These are phyloP conservation scores for Gymnorhina tibicen DNA, from an alignment of 2,113 vertebrate species.

Conservation along the genomic window DNA sequence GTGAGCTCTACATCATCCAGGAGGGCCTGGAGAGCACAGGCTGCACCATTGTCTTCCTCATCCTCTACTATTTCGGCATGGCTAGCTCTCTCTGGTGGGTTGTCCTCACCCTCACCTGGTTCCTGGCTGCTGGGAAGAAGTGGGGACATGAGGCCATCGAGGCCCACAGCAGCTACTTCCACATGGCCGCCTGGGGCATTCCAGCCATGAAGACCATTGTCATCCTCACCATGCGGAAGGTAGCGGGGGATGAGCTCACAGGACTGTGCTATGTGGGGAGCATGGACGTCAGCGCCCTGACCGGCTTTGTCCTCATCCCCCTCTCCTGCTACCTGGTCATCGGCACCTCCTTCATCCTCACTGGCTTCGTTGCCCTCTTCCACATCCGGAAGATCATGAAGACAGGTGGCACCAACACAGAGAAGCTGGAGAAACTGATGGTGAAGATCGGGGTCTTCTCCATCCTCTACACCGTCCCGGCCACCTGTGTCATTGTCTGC, in stretches of 20 bases:
- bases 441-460: constrained; percentile 97
- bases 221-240: constrained; percentile 95
- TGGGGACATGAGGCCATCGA: constrained; percentile 98
- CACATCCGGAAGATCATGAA: constrained; percentile 98
- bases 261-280: constrained; percentile 95
- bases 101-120: constrained; percentile 95
- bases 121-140: constrained; percentile 94
- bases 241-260: constrained; percentile 93
- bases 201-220: constrained; percentile 94
- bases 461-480: constrained; percentile 95
- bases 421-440: constrained; percentile 99
- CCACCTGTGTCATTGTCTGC: constrained; percentile 96
- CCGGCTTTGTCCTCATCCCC: constrained; percentile 91
- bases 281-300: constrained; percentile 85
- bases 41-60: constrained; percentile 96
- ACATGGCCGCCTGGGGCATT: constrained; percentile 95
- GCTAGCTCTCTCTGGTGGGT: constrained; percentile 99
- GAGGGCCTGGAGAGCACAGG: constrained; percentile 94
- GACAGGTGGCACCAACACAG: constrained; percentile 93
- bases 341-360: constrained; percentile 95
- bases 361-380: constrained; percentile 95
- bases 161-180: constrained; percentile 97
- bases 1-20: constrained; percentile 91
- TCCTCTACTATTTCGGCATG: constrained; percentile 98
- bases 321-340: constrained; percentile 92